Evolutionary conservation across 2,797 vertebrate genomes (phyloP), one percentile per base, ranked within the genome.

Genomic region (Gadopsis marmoratus): DNA sequence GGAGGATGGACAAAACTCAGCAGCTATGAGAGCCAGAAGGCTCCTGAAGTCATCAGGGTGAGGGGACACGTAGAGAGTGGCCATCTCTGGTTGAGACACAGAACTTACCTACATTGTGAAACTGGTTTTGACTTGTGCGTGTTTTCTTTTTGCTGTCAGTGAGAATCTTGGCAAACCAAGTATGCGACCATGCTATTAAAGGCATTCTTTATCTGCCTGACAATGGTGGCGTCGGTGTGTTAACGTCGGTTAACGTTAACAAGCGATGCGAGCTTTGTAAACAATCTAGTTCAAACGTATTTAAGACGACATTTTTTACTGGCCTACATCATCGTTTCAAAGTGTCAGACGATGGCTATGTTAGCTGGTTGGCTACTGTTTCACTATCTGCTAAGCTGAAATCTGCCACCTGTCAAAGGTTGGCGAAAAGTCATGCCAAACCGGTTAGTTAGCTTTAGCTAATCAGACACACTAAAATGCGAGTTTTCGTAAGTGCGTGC

Each of bases 21-120:
- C 96, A 26, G 96, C 95, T 8, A 98, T 86, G 7, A 96, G 96
- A 54, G 95, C 94, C 68, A 96, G 91, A 7, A 96, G 92, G 75
- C 97, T 97, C 89, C 95, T 96, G 88, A 97, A 96, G 92, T 97
- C 96, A 77, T 97, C 96, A 3, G 95, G 94, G 78, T 97, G 94
- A 14, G 94, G 91, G 17, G 95, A 95, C 80, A 96, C 93, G 7
- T 96, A 96, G 17, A 97, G 94, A 29, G 94, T 93, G 19, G 95
- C 94, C 96, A 97, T 97, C 89, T 84, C 91, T 94, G 82, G 12
- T 19, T 13, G 19, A 91, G 41, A 86, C 47, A 84, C 35, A 84
- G 4, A 74, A 10, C 23, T 4, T 0, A 33, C 62, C 6, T 9
- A 16, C 14, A 31, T 4, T 21, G 11, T 64, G 2, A 75, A 33